These are phyloP conservation scores for Trichomalopsis sarcophagae DNA, from an alignment of 1,140 invertebrate genomes.

Conservation along the genomic window DNA sequence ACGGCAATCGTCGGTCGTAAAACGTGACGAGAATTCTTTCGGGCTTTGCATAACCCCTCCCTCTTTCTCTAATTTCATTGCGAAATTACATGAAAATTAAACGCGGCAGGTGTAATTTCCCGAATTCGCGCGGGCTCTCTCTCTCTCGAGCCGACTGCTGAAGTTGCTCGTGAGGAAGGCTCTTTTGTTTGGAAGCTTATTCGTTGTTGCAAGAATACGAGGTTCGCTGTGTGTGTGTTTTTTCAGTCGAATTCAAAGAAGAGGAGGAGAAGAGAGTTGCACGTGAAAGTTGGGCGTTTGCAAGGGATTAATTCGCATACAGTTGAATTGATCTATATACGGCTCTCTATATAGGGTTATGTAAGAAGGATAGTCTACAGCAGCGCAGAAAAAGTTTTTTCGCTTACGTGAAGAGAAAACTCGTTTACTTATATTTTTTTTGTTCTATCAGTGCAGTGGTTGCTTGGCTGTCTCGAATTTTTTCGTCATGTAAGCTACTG, in stretches of 20 bases:
- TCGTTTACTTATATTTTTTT: no score
- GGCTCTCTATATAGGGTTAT: background rate
- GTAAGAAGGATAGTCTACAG: background rate
- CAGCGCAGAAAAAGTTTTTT: background rate
- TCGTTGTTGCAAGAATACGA: background rate
- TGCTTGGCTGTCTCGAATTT: background rate
- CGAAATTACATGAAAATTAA: conserved; percentile 39
- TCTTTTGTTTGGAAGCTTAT: background rate
- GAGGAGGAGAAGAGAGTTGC: background rate
- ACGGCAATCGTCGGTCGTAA: conserved; percentile 6
- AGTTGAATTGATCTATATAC: background rate
- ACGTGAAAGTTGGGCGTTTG: background rate
- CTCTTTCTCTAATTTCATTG: conserved; percentile 23
- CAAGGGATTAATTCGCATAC: background rate
- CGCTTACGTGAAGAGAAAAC: background rate
- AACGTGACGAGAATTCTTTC: conserved; percentile 32
- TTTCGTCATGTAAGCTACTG: background rate
- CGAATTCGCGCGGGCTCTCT: background rate
- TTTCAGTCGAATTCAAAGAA: background rate
- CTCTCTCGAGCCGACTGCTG: background rate
- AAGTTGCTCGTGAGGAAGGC: conserved; percentile 4
- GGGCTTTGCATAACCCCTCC: background rate
- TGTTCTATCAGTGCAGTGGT: no score
- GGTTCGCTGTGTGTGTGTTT: background rate
- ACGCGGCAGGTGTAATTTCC: background rate